Evolutionary conservation across 2,113 vertebrate genomes (phyloP).

Genomic region (Scytalopus superciliaris): DNA sequence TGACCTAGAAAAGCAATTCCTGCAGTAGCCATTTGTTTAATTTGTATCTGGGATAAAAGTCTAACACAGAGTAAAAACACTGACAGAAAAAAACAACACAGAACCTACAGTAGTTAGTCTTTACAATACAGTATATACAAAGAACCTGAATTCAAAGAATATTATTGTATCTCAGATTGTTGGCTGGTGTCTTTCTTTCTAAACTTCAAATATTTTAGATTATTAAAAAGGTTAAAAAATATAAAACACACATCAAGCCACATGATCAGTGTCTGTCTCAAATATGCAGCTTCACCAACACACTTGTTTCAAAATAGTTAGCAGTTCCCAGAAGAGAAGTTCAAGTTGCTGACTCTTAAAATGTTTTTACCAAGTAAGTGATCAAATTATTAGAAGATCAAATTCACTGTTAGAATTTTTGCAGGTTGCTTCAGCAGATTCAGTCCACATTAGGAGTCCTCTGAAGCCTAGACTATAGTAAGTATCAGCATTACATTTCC

Average conservation of each 20-base stretch:
- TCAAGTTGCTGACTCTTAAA: background rate
- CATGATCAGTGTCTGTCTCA: background rate
- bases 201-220: background rate
- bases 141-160: background rate
- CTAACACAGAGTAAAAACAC: background rate
- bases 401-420: background rate
- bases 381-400: background rate
- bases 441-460: background rate
- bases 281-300: background rate
- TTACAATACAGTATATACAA: background rate
- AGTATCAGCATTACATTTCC: background rate
- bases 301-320: background rate
- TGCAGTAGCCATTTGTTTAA: background rate
- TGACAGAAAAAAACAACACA: background rate
- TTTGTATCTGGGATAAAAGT: background rate
- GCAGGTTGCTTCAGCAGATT: background rate
- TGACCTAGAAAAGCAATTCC: background rate
- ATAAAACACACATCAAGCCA: background rate
- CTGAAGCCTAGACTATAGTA: background rate
- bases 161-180: background rate
- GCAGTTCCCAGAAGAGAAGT: background rate
- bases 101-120: background rate
- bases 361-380: background rate
- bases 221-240: background rate
- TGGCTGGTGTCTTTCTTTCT: background rate